Evolutionary conservation across 2,797 vertebrate species (phyloP).

Genomic region (Gymnopithys bicolor): DNA sequence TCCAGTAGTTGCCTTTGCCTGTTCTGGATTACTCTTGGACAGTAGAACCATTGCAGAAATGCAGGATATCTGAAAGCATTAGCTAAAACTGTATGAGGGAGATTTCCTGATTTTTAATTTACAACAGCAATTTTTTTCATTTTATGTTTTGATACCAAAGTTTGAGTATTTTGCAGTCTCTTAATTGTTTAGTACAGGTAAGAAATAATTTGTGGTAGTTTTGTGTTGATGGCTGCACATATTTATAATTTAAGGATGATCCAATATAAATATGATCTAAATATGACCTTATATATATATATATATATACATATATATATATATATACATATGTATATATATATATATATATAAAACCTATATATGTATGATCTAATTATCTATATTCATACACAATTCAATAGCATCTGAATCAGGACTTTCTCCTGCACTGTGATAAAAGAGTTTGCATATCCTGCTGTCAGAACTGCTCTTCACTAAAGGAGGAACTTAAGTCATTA

Average conservation of each 20-base stretch:
- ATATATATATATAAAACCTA: no score
- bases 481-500: background rate
- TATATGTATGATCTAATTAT: background rate
- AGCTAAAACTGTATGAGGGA: background rate
- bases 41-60: background rate
- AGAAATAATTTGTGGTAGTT: background rate
- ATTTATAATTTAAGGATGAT: background rate
- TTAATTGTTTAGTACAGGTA: background rate
- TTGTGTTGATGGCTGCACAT: background rate
- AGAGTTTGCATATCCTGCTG: background rate
- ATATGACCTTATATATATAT: background rate
- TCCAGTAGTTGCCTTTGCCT: background rate
- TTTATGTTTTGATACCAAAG: background rate
- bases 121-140: background rate
- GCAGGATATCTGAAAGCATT: background rate
- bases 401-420: background rate
- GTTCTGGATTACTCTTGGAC: background rate
- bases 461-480: background rate
- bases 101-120: background rate
- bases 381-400: background rate
- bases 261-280: background rate
- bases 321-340: no score
- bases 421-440: background rate
- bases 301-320: no score
- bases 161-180: background rate